Base-by-base conservation (phyloP, 2,888 invertebrate genomes). In the Hirtodrosophila cameraria region DNA sequence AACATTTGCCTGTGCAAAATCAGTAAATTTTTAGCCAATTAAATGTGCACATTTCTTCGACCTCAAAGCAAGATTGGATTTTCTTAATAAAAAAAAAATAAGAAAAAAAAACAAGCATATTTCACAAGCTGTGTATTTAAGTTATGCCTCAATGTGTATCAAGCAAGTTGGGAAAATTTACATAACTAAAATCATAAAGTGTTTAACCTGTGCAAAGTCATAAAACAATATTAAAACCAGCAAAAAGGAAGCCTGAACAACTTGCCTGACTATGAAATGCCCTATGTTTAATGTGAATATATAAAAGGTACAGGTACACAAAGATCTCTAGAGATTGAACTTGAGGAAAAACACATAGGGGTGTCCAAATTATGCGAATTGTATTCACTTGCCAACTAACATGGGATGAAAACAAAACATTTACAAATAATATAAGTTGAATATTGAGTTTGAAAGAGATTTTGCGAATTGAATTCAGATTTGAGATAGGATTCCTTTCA, bases 151-250 rank as follows among this genome's bases (percentile, higher is more conserved):
- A 42, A 27, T 52, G 35, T 18, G 25, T 2, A 42, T 18, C 20
- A 13, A 48, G 48, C 38, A 55, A 67, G 33, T 42, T 27, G 38
- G 42, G 39, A 42, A 38, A 49, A 72, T 76, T 79, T 79, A 43
- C 69, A 66, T 62, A 63, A 68, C 70, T 70, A 67, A 54, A 38
- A 49, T 54, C 69, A 60, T 66, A 72, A 76, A 69, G 57, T 73
- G 61, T 57, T 53, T 53, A 60, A 71, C 61, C 66, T 71, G 71
- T 38, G 61, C 46, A 12, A 20, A 33, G 45, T 15, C 70, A 54
- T 71, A 71, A 71, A 61, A 61, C 61, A 71, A 71, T 66, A 71
- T 71, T 71, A 66, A 61, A 70, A 50, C 6, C 8, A 27, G 12
- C 11, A 9, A 5, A 9, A 2, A n/a, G 1, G 11, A 0, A 15